A percentile compares a stretch with the other conserved stretches of the same genome.
These are phyloP conservation scores for Callaeas wilsoni DNA, from an alignment of 2,113 vertebrate species.

Conservation along the genomic window DNA sequence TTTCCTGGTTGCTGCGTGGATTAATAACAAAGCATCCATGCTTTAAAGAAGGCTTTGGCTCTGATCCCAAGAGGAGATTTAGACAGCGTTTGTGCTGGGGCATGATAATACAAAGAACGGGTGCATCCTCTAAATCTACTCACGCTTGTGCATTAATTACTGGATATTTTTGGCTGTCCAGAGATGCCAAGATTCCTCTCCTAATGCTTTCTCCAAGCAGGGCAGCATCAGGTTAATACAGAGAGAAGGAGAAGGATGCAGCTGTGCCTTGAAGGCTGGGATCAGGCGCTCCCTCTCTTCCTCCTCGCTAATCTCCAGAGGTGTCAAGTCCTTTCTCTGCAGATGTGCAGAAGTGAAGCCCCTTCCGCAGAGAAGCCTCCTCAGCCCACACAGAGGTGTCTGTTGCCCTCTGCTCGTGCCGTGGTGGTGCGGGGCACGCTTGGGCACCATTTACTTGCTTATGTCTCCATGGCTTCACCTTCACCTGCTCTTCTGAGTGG, in stretches of 20 bases:
- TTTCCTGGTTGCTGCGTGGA: neutral
- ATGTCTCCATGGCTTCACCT: neutral
- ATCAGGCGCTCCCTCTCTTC: neutral
- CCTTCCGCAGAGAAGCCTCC: neutral
- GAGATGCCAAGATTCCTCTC: neutral
- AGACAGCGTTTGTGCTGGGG: neutral
- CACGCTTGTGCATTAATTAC: neutral
- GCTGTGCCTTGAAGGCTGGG: neutral
- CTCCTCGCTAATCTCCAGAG: neutral
- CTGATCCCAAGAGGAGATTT: constrained; percentile 30
- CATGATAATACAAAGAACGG: neutral
- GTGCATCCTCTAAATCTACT: neutral
- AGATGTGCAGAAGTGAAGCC: neutral
- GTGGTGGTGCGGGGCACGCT: fast-evolving
- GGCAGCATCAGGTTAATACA: neutral
- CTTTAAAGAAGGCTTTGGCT: constrained; percentile 45
- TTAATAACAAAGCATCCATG: constrained; percentile 9
- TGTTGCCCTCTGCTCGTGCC: fast-evolving
- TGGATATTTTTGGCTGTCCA: neutral
- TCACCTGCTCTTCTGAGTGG: neutral
- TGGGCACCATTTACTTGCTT: fast-evolving
- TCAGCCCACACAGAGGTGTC: neutral
- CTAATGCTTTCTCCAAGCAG: neutral
- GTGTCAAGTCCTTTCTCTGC: neutral
- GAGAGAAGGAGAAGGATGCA: neutral